Conservation (phyloP, 2,888 invertebrate species). For the Julus scandinavius region DNA sequence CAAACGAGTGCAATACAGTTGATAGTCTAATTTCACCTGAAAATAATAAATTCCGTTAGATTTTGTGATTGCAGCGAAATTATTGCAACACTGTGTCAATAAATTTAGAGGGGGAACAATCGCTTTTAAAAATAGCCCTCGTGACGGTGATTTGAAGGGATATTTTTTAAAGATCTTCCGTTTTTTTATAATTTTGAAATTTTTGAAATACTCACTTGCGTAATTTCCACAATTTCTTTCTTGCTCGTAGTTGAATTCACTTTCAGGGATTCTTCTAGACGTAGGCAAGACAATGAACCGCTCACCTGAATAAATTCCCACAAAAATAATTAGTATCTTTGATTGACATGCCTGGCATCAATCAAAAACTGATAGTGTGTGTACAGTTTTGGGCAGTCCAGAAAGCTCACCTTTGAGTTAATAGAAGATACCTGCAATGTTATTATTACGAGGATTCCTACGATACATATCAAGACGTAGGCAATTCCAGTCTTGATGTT, state of each 20-base stretch:
- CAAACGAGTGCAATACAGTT: conserved; percentile 43
- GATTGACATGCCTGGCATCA: no score
- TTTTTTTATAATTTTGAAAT: no score
- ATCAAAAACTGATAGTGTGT: no score
- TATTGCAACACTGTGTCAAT: no score
- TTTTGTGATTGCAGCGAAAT: no score
- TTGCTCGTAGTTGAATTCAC: background rate
- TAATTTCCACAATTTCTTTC: background rate
- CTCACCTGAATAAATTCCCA: background rate
- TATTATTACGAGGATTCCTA: background rate
- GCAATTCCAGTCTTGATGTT: background rate
- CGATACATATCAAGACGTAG: background rate
- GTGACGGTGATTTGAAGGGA: background rate
- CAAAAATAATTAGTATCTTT: no score
- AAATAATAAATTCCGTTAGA: background rate
- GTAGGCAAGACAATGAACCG: background rate
- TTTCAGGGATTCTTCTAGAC: background rate
- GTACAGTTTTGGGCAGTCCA: no score
- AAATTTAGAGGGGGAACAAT: no score
- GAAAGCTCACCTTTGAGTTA: background rate
- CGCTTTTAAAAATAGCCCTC: background rate
- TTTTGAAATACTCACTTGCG: background rate
- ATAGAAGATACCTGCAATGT: background rate
- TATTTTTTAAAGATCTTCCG: no score
- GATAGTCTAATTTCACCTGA: conserved; percentile 45